A percentile compares a stretch with the other conserved stretches of the same genome.
These are phyloP conservation scores for Helicoverpa armigera DNA, from an alignment of 1,140 invertebrate species.

Conservation along the genomic window DNA sequence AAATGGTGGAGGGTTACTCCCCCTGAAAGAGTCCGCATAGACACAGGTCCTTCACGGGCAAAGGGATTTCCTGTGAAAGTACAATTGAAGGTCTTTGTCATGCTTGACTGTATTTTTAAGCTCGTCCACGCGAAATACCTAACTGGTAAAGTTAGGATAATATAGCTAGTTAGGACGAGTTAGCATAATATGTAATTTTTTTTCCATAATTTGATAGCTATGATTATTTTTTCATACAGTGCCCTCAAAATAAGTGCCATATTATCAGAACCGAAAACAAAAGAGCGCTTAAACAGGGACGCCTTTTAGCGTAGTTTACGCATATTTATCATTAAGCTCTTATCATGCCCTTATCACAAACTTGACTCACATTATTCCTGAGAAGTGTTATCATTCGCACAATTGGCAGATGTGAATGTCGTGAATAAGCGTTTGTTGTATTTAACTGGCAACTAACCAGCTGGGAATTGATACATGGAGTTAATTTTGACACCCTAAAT, in stretches of 20 bases:
- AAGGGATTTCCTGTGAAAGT: no score
- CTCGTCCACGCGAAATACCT: neutral
- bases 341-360: slow-evolving; percentile 8
- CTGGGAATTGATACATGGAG: neutral
- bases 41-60: no score
- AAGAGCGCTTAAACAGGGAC: neutral
- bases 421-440: neutral
- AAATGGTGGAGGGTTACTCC: no score
- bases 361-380: slow-evolving; percentile 34
- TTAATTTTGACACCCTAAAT: neutral
- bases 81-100: no score
- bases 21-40: no score
- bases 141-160: neutral
- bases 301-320: neutral
- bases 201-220: neutral
- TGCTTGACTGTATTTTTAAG: neutral
- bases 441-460: neutral
- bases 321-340: neutral
- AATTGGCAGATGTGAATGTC: slow-evolving; percentile 44
- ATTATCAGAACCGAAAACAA: neutral
- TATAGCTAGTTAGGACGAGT: no score
- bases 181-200: no score
- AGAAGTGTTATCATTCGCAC: slow-evolving; percentile 13
- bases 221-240: neutral
- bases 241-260: neutral